Evolutionary conservation across 30 jellyfish, hydroid and myxozoan genomes (phyloP), one percentile per base, ranked within the genome.

Genomic region (Rhopilema esculentum): DNA sequence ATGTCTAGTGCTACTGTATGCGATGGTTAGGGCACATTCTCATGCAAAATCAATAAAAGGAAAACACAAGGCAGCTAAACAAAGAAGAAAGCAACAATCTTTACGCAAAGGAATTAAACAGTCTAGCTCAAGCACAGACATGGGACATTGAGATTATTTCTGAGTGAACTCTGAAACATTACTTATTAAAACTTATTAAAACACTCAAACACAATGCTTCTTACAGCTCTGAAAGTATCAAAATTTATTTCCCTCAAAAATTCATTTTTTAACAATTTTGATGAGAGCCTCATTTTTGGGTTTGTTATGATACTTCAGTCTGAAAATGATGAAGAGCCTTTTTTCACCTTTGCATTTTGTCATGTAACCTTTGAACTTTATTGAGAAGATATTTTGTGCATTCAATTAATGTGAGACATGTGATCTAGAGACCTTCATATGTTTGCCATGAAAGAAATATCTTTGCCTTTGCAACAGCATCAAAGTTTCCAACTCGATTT

Each of bases 361-460:
- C 76, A 66, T 74, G 57, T 40, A 40, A 88, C 28, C 66, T 21
- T 23, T 66, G 86, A 12, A 89, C 97, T 24, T 79, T 40, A 16
- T 52, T 24, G n/a, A 88, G 71, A 21, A 89, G 75, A 64, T 17
- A 90, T 68, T 83, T 75, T 31, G 32, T 22, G 17, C 75, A 72
- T 68, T 90, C 95, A 19, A 30, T 49, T 8, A 80, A 49, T 16
- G 92, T 72, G 33, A 23, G 20, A 30, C 40, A 68, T 0, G 96
- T 90, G 21, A 84, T 90, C 61, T 90, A 27, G 75, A n/a, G n/a
- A n/a, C n/a, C n/a, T n/a, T n/a, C n/a, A n/a, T n/a, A n/a, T n/a
- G n/a, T n/a, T n/a, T n/a, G 96, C 96, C 64, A 82, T 1, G 97
- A 82, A 49, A 90, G 74, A 65, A 90, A 90, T 92, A 90, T 90